Conservation (phyloP, 2,888 invertebrate species). For the Cordylochernes scorpioides region DNA sequence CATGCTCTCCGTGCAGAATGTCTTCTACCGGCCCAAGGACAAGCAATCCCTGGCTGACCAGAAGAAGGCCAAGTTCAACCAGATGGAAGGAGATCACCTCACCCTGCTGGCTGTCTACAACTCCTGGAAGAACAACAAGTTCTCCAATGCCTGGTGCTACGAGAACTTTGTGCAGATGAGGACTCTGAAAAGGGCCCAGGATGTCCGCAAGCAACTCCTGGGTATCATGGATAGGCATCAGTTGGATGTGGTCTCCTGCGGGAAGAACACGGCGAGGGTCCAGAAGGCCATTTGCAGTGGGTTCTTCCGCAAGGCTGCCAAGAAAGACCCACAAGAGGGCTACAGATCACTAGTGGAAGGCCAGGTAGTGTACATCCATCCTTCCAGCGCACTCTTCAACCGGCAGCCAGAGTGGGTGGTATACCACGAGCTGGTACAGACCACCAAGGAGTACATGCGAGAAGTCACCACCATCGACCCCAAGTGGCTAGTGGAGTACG, state of each 20-base stretch:
- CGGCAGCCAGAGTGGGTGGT: conserved; percentile 98
- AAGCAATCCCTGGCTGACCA: conserved; percentile 92
- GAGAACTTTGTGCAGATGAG: conserved; percentile 96
- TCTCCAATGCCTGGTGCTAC: conserved; percentile 96
- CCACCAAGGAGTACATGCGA: conserved; percentile 96
- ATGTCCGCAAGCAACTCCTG: conserved; percentile 83
- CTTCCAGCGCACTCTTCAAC: conserved; percentile 88
- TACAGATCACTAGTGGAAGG: conserved; percentile 91
- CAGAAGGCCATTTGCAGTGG: conserved; percentile 94
- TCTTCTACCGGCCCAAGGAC: conserved; percentile 66
- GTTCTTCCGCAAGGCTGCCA: conserved; percentile 93
- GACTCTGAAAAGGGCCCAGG: conserved; percentile 84
- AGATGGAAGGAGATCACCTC: conserved; percentile 89
- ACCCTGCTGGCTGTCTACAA: conserved; percentile 94
- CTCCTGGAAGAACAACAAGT: conserved; percentile 97
- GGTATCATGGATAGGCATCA: conserved; percentile 94
- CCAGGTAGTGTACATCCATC: conserved; percentile 95
- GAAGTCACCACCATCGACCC: conserved; percentile 91
- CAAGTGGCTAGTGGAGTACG: conserved; percentile 95
- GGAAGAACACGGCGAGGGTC: conserved; percentile 72
- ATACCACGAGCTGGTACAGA: conserved; percentile 92
- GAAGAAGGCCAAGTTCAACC: conserved; percentile 97
- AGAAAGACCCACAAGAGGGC: conserved; percentile 91
- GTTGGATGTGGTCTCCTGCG: conserved; percentile 83
- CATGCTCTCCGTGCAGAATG: conserved; percentile 96